Evolutionary conservation across 2,113 vertebrate genomes (phyloP).

Genomic region (Chionodraco myersi): DNA sequence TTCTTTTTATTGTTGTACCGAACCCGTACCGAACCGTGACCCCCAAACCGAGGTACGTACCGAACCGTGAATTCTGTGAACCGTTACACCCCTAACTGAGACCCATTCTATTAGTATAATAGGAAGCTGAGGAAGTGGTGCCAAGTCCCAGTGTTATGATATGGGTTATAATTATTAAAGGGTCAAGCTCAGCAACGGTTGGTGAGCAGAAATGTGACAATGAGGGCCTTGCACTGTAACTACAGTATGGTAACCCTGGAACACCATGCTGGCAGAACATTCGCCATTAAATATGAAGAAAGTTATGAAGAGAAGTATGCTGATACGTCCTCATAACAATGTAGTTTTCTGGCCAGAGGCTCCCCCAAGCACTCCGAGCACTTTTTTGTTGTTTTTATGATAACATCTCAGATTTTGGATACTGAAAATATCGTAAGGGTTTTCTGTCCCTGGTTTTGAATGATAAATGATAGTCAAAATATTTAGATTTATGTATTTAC

Average conservation of each 20-base stretch:
- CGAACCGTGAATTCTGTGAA: too few species aligned
- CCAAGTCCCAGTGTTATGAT: neutral
- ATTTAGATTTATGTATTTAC: too few species aligned
- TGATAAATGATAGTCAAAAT: too few species aligned
- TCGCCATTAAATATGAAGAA: slow-evolving; percentile 27
- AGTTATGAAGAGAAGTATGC: slow-evolving; percentile 9
- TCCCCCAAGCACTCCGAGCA: too few species aligned
- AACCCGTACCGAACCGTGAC: too few species aligned
- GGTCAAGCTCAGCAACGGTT: slow-evolving; percentile 32
- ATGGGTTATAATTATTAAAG: neutral
- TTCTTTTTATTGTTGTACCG: too few species aligned
- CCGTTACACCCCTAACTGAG: neutral
- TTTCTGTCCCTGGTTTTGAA: too few species aligned
- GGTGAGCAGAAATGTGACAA: slow-evolving; percentile 53
- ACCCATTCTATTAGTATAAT: slow-evolving; percentile 20
- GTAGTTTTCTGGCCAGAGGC: too few species aligned
- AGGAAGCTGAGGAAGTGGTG: slow-evolving; percentile 28
- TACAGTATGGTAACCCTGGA: slow-evolving; percentile 63
- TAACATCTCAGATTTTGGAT: too few species aligned
- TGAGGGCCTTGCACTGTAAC: slow-evolving; percentile 54
- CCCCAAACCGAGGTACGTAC: too few species aligned
- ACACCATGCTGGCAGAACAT: slow-evolving; percentile 47
- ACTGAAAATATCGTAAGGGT: too few species aligned
- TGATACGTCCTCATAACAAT: neutral
- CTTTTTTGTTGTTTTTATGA: too few species aligned